Evolutionary conservation across 2,113 vertebrate genomes (phyloP).

Genomic region (Saiga tatarica): DNA sequence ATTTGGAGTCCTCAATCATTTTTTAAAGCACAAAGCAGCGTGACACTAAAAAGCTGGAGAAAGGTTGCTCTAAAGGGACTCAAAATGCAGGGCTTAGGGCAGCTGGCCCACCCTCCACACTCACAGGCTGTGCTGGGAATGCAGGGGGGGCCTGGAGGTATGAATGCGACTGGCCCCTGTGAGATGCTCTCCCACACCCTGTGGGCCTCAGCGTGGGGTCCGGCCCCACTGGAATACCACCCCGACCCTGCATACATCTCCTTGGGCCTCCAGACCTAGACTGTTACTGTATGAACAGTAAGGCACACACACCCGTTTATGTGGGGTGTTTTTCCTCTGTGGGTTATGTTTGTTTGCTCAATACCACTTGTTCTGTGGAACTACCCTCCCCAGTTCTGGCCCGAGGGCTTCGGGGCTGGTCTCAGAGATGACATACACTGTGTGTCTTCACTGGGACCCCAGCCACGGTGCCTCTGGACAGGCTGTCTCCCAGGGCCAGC

Average conservation of each 20-base stretch:
- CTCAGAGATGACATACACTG: neutral
- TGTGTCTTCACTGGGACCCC: neutral
- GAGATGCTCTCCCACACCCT: fast-evolving
- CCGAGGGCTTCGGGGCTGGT: neutral
- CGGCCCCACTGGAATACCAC: neutral
- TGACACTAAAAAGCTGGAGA: neutral
- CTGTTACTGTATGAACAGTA: neutral
- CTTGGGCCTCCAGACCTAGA: no score
- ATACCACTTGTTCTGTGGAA: neutral
- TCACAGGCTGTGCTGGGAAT: neutral
- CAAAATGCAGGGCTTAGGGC: neutral
- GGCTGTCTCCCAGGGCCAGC: neutral
- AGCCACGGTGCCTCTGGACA: fast-evolving
- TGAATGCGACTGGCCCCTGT: neutral
- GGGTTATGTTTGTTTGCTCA: neutral
- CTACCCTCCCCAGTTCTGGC: neutral
- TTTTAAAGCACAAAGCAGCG: neutral
- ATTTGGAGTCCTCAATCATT: neutral
- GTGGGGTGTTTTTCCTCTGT: neutral
- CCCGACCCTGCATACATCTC: neutral
- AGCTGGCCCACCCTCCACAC: neutral
- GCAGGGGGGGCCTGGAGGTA: no score
- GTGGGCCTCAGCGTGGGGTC: neutral
- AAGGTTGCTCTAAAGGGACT: neutral
- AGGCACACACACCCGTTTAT: neutral